Evolutionary conservation across 35 echinoderm and acorn worm species (phyloP).

Genomic region (Lytechinus pictus): DNA sequence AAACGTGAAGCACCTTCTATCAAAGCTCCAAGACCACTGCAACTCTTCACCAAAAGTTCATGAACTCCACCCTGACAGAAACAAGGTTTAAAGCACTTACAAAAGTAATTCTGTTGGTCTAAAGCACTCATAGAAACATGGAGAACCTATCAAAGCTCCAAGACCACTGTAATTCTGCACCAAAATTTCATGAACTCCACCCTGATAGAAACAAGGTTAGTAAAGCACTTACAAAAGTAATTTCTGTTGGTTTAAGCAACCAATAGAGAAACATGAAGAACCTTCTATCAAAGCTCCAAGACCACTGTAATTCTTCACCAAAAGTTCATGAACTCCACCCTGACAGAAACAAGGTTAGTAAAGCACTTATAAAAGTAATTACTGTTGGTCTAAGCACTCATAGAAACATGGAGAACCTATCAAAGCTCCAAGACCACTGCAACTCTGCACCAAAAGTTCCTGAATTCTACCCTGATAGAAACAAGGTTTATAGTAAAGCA

Average conservation of each 20-base stretch:
- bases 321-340: neutral
- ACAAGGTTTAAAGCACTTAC: neutral
- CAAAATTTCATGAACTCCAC: no score
- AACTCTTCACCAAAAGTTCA: no score
- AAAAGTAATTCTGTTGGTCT: neutral
- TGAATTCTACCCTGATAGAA: no score
- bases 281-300: neutral
- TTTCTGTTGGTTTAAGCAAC: neutral
- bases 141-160: neutral
- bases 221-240: neutral
- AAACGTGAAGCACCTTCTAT: no score
- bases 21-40: no score
- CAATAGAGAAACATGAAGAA: neutral
- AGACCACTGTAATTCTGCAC: no score
- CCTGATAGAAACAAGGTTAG: neutral
- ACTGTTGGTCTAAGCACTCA: no score
- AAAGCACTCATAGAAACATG: neutral
- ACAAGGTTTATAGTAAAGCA: no score
- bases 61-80: no score
- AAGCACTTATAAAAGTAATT: neutral
- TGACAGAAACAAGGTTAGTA: neutral
- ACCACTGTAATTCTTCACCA: neutral
- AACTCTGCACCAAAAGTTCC: no score
- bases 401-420: no score
- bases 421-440: no score